Evolutionary conservation across 2,113 vertebrate species (phyloP), one percentile per base, ranked within the genome.

Genomic region (Empidonax traillii): DNA sequence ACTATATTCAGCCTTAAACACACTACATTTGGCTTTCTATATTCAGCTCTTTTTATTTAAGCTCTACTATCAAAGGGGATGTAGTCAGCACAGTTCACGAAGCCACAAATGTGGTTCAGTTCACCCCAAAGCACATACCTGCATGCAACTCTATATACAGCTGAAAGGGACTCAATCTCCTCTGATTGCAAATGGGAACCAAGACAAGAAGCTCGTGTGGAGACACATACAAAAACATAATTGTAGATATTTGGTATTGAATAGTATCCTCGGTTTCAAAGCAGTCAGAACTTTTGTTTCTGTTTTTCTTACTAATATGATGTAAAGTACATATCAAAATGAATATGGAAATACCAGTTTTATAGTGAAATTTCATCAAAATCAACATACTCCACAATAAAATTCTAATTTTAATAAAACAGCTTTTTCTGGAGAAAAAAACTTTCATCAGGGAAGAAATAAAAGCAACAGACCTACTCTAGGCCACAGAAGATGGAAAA

Each of bases 381-480:
- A 83, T 46, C 6, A 22, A 47, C 13, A 62, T 19, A 73, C 56
- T 61, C 10, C 18, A 14, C 6, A 20, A 44, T 31, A 85, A 75
- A 87, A 49, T 19, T 8, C 10, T 37, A 4, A 61, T 61, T 65
- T 59, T 82, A 85, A 55, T 71, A 12, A 33, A 87, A 31, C 2
- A 23, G 3, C 1, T 41, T 89, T 87, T 82, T 12, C 19, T 69
- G 9, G 78, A 67, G 23, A 91, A 35, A 67, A 5, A 46, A 62
- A 43, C 0, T 69, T 88, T 61, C 18, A 59, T 15, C 2, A 13
- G 4, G 30, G 3, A 17, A 6, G 43, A 74, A 78, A 1, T 10
- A 23, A 10, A 79, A 59, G 3, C 2, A 77, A 21, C 2, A 80
- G 31, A 74, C 4, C 3, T 79, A 59, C 13, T 51, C 23, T 56